Percentiles rank a stretch among this genome's conserved stretches.
These are phyloP conservation scores for Otocyon megalotis DNA, from an alignment of 2,113 vertebrate species.

Conservation along the genomic window DNA sequence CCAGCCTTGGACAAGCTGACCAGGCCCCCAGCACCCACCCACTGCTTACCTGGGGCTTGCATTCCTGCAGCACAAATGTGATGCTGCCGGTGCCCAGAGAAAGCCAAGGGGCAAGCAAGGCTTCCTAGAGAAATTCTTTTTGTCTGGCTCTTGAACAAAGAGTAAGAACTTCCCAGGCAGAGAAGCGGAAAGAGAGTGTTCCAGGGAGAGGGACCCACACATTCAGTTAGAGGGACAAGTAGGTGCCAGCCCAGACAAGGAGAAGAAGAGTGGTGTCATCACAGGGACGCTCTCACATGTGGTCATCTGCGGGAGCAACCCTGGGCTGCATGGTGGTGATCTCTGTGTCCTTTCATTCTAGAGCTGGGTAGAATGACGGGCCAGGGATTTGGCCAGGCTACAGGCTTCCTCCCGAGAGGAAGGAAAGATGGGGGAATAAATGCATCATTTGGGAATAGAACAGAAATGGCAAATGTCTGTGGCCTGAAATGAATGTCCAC, in stretches of 20 bases:
- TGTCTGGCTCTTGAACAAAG: neutral
- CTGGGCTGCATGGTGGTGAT: accelerated
- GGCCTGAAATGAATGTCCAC: neutral
- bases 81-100: neutral
- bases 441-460: neutral
- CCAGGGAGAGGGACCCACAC: neutral
- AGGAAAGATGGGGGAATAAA: neutral
- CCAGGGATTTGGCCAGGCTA: neutral
- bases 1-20: neutral
- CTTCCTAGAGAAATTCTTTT: neutral
- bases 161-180: neutral
- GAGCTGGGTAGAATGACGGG: accelerated
- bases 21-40: neutral
- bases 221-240: neutral
- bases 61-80: too few species aligned
- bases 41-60: accelerated
- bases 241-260: neutral
- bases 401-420: neutral
- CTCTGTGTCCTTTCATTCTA: neutral
- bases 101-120: accelerated
- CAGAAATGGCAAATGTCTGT: too few species aligned
- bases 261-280: neutral
- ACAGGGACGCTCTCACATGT: neutral
- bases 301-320: accelerated
- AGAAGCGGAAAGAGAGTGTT: neutral